Percentiles rank a stretch among this genome's conserved stretches.
phyloP scores from a whole-genome alignment of 1,140 invertebrate species.

The Drosophila persimilis region DNA sequence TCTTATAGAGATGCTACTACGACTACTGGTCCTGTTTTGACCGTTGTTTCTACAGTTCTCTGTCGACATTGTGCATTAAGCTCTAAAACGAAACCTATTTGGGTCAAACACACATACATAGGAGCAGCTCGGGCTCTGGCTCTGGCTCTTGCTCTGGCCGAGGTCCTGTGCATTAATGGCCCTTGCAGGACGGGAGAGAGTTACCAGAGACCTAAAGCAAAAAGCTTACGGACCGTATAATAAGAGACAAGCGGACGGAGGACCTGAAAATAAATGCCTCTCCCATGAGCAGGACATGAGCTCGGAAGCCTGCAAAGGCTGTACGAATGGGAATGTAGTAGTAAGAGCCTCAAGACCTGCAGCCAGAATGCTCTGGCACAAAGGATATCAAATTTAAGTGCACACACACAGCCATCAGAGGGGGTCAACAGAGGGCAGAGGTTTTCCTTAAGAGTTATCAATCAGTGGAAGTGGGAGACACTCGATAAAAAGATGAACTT shows the following conservation, averaged over 20 bases:
- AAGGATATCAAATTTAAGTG: constrained; percentile 80
- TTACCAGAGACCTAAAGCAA: constrained; percentile 43
- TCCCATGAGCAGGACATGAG: constrained; percentile 2
- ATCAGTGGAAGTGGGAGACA: constrained; percentile 23
- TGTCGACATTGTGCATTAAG: constrained; percentile 75
- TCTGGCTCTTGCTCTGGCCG: constrained; percentile 7
- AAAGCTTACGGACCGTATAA: constrained; percentile 58
- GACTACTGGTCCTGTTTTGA: constrained; percentile 28
- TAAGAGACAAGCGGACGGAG: constrained; percentile 33
- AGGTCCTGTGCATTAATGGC: constrained; percentile 60
- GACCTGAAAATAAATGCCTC: constrained; percentile 34
- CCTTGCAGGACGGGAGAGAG: not conserved
- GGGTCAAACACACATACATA: constrained; percentile 68
- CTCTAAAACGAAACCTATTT: constrained; percentile 67
- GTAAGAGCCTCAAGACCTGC: constrained; percentile 16
- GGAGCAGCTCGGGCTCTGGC: not conserved
- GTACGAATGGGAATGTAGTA: too few relatives aligned
- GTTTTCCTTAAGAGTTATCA: constrained; percentile 26
- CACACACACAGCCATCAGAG: constrained; percentile 49
- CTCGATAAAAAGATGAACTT: not conserved
- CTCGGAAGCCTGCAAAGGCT: not conserved
- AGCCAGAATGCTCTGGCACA: constrained; percentile 43
- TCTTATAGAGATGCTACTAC: constrained; percentile 1
- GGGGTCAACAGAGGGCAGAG: constrained; percentile 17
- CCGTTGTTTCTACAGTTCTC: constrained; percentile 51